Evolutionary conservation across 2,113 vertebrate genomes (phyloP).

Genomic region (Aleadryas rufinucha): DNA sequence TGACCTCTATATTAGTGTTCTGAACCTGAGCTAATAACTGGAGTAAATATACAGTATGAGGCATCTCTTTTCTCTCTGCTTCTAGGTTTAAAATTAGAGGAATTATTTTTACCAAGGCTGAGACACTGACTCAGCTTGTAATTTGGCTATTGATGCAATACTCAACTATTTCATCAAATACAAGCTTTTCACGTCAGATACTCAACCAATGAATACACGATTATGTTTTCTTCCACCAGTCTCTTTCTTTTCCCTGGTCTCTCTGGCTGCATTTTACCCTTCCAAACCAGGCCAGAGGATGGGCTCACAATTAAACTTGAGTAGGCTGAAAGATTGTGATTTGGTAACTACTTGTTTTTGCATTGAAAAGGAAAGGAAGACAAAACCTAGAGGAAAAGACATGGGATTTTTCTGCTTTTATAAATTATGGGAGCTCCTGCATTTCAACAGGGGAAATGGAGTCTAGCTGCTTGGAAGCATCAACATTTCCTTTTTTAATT

Average conservation of each 20-base stretch:
- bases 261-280: neutral
- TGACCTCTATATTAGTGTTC: neutral
- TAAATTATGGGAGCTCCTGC: neutral
- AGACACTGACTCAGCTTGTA: neutral
- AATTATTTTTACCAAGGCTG: neutral
- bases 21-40: neutral
- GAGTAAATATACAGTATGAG: neutral
- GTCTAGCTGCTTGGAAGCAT: neutral
- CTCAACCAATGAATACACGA: neutral
- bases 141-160: neutral
- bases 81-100: neutral
- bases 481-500: neutral
- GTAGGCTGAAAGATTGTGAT: neutral
- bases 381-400: neutral
- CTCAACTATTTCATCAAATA: neutral
- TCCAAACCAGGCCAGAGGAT: neutral
- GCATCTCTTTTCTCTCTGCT: neutral
- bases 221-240: neutral
- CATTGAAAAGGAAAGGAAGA: neutral
- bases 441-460: neutral
- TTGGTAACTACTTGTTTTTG: neutral
- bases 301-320: neutral
- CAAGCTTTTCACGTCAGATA: accelerated
- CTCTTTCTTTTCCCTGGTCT: neutral
- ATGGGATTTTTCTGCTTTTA: neutral